phyloP scores from a whole-genome alignment of 1,140 invertebrate genomes.

The Leptopilina boulardi region DNA sequence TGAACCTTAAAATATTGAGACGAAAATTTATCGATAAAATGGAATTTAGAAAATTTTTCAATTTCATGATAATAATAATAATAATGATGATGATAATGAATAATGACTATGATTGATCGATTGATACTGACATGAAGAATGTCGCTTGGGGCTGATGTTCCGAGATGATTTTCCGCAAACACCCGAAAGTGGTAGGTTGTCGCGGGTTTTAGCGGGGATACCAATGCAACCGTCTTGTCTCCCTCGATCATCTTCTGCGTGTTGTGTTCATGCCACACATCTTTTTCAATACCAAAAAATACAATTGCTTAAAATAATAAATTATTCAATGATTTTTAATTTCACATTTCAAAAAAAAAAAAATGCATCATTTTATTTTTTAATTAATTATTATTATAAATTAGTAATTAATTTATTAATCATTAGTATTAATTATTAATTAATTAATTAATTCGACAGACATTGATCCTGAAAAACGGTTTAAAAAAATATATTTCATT shows the following conservation, averaged over 20 bases:
- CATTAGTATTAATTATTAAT: too few relatives aligned
- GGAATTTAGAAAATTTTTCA: background rate
- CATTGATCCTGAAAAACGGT: too few relatives aligned
- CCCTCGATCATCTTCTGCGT: constrained; percentile 77
- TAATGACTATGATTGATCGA: constrained; percentile 50
- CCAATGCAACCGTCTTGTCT: constrained; percentile 76
- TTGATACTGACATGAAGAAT: constrained; percentile 77
- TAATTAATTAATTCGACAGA: too few relatives aligned
- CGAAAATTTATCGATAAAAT: background rate
- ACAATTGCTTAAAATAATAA: constrained; percentile 42
- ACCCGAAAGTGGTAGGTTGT: constrained; percentile 82
- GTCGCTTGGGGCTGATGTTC: constrained; percentile 80
- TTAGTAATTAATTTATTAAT: too few relatives aligned
- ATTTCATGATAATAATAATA: background rate
- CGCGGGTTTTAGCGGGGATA: constrained; percentile 80
- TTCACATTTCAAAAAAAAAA: too few relatives aligned
- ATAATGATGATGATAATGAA: constrained; percentile 39
- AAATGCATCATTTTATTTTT: too few relatives aligned
- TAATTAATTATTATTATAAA: too few relatives aligned
- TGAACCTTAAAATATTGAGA: constrained; percentile 66
- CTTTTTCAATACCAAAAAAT: constrained; percentile 71
- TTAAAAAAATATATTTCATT: background rate
- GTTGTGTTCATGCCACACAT: constrained; percentile 78
- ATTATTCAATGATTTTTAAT: constrained; percentile 5
- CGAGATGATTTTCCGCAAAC: constrained; percentile 81